A percentile compares a stretch with the other conserved stretches of the same genome.
Evolutionary conservation across 2,888 invertebrate genomes (phyloP).

Genomic region (Eristalis intricaria): DNA sequence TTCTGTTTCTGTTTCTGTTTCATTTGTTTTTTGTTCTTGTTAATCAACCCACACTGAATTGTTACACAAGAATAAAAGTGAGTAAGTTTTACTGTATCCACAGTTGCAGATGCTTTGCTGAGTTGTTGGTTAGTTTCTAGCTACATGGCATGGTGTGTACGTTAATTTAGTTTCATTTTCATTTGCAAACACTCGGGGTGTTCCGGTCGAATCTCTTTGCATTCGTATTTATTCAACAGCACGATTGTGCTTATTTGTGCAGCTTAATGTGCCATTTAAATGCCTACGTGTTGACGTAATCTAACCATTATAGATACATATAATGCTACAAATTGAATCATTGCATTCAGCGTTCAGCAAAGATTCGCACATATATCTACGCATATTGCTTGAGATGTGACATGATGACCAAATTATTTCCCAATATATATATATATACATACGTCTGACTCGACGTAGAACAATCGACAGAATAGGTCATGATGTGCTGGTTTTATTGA

Average conservation of each 20-base stretch:
- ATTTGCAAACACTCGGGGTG: slow-evolving; percentile 16
- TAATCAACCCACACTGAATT: slow-evolving; percentile 38
- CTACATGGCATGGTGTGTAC: neutral
- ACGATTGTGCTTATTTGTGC: slow-evolving; percentile 26
- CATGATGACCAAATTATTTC: slow-evolving; percentile 21
- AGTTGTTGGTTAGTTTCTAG: neutral
- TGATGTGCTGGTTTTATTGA: slow-evolving; percentile 11
- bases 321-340: slow-evolving; percentile 41
- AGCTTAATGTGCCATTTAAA: slow-evolving; percentile 9
- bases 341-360: slow-evolving; percentile 38
- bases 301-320: slow-evolving; percentile 21
- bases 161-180: slow-evolving; percentile 21
- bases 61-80: slow-evolving; percentile 52
- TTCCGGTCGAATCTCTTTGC: neutral
- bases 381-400: slow-evolving; percentile 14
- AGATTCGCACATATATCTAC: slow-evolving; percentile 11
- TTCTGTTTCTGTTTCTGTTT: neutral
- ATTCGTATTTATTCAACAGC: neutral
- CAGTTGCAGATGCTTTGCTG: slow-evolving; percentile 32
- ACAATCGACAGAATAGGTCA: slow-evolving; percentile 1
- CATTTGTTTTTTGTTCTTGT: slow-evolving; percentile 56
- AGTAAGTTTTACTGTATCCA: slow-evolving; percentile 26
- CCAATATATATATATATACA: slow-evolving; percentile 15
- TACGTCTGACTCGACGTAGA: neutral
- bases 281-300: slow-evolving; percentile 62